Conservation (phyloP, 2,797 vertebrate genomes). For the Siniperca obscura region DNA sequence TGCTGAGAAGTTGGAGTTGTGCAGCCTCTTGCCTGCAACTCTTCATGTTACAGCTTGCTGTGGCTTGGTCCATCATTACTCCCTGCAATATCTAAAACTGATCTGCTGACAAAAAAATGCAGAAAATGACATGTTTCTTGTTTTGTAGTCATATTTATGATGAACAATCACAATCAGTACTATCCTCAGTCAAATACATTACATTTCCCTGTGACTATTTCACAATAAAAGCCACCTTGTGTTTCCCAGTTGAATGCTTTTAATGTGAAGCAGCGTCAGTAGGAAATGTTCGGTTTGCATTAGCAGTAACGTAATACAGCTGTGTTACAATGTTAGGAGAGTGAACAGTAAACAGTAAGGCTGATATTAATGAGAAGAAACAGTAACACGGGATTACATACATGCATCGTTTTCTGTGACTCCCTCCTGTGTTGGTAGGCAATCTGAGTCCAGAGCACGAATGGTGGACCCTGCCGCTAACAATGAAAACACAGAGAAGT, state of each 20-base stretch:
- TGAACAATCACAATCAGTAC: not conserved
- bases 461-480: not conserved
- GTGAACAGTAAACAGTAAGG: not conserved
- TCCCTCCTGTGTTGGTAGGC: no score
- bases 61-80: not conserved
- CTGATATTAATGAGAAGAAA: not conserved
- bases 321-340: not conserved
- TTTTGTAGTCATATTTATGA: not conserved
- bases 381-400: not conserved
- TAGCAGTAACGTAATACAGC: not conserved
- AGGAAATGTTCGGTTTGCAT: not conserved
- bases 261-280: slow-evolving; percentile 2
- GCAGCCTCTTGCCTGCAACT: not conserved
- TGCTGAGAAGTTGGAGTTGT: not conserved
- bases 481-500: not conserved
- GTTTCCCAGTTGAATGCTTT: not conserved
- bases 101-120: not conserved
- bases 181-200: not conserved
- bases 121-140: not conserved
- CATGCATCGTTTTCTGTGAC: not conserved
- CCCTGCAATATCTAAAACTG: not conserved
- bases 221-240: not conserved
- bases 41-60: not conserved
- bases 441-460: not conserved
- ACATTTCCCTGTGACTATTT: not conserved